phyloP scores from a whole-genome alignment of 2,888 invertebrate genomes.

The Perizoma flavofasciatum region DNA sequence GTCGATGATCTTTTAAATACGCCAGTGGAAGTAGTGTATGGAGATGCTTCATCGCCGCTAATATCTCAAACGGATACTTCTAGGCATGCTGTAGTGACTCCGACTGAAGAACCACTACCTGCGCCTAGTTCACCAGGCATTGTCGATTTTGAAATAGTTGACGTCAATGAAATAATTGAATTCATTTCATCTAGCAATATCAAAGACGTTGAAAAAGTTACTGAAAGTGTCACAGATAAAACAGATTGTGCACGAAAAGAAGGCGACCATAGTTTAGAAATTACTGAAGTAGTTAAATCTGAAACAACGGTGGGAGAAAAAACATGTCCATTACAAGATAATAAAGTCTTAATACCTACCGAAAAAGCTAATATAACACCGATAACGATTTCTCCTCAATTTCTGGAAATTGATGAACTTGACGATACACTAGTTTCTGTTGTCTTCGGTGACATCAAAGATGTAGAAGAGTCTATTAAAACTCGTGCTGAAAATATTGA shows the following conservation, averaged over 20 bases:
- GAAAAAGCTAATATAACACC: slow-evolving; percentile 7
- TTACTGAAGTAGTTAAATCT: not conserved
- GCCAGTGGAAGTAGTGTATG: slow-evolving; percentile 52
- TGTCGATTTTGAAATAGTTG: slow-evolving; percentile 37
- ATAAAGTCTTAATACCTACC: not conserved
- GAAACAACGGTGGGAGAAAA: slow-evolving; percentile 6
- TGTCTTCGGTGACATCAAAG: slow-evolving; percentile 58
- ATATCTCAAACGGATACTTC: slow-evolving; percentile 30
- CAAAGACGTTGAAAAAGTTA: slow-evolving; percentile 6
- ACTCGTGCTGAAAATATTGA: slow-evolving; percentile 26
- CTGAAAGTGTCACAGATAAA: not conserved
- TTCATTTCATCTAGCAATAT: slow-evolving; percentile 16
- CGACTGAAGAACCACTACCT: not conserved
- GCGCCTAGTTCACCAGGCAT: slow-evolving; percentile 16
- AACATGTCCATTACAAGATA: slow-evolving; percentile 1
- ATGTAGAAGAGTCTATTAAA: slow-evolving; percentile 47
- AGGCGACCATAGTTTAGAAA: not conserved
- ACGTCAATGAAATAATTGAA: slow-evolving; percentile 31
- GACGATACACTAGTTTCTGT: slow-evolving; percentile 57
- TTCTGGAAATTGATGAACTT: slow-evolving; percentile 50
- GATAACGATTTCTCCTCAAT: slow-evolving; percentile 5
- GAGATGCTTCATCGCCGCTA: slow-evolving; percentile 38
- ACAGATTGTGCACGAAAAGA: not conserved
- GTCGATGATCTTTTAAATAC: slow-evolving; percentile 57
- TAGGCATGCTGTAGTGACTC: slow-evolving; percentile 1